Evolutionary conservation across 1,140 invertebrate genomes (phyloP).

Genomic region (Acromyrmex charruanus): DNA sequence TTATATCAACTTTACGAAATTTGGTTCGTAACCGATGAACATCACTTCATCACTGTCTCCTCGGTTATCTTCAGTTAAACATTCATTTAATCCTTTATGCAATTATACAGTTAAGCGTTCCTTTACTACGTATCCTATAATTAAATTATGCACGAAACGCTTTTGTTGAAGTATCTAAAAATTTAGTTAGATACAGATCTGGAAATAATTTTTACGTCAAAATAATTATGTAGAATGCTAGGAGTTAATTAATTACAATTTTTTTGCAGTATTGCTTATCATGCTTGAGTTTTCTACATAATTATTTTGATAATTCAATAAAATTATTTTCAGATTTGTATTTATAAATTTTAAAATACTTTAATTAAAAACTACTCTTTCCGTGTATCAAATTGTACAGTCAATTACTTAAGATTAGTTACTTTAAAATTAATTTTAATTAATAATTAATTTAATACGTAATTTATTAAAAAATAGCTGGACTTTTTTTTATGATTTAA

Average conservation of each 20-base stretch:
- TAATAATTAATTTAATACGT: too few relatives aligned
- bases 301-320: too few relatives aligned
- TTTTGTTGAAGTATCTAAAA: too few relatives aligned
- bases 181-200: too few relatives aligned
- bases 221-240: too few relatives aligned
- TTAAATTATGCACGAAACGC: not conserved
- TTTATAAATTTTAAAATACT: too few relatives aligned
- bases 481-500: not conserved
- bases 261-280: too few relatives aligned
- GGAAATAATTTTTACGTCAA: too few relatives aligned
- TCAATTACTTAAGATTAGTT: not conserved
- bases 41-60: constrained; percentile 44
- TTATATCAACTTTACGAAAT: constrained; percentile 53
- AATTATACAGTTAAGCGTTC: constrained; percentile 14
- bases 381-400: not conserved
- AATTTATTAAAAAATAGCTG: not conserved
- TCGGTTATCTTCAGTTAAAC: constrained; percentile 22
- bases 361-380: too few relatives aligned
- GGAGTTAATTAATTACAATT: too few relatives aligned
- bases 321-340: too few relatives aligned
- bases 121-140: not conserved
- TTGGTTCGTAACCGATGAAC: constrained; percentile 26
- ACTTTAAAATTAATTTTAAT: not conserved
- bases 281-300: too few relatives aligned
- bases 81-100: constrained; percentile 46